A percentile compares a stretch with the other conserved stretches of the same genome.
phyloP scores from a whole-genome alignment of 2,888 invertebrate genomes.

The Palloptera scutellata region DNA sequence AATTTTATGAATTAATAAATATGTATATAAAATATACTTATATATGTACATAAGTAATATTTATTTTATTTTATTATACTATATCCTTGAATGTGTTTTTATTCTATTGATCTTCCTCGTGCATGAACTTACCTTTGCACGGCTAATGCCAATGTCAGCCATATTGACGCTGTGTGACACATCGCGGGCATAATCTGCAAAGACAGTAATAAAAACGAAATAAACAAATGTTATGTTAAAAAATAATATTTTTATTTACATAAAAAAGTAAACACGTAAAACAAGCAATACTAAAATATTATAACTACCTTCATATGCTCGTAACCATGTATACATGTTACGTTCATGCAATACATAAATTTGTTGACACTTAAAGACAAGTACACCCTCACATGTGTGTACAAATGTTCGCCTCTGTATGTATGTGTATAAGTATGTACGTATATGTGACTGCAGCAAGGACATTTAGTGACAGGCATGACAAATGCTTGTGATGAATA shows the following conservation, averaged over 20 bases:
- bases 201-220: constrained; percentile 30
- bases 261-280: not conserved
- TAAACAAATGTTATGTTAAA: constrained; percentile 6
- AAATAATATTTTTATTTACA: constrained; percentile 7
- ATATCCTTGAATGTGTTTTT: not conserved
- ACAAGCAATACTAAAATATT: not conserved
- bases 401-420: too few species aligned
- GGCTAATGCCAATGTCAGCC: constrained; percentile 90
- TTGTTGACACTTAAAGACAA: too few species aligned
- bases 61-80: not conserved
- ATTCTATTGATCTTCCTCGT: not conserved
- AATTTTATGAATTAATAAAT: constrained; percentile 7
- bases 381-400: too few species aligned
- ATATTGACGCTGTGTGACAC: constrained; percentile 94
- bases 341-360: too few species aligned
- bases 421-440: too few species aligned
- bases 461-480: too few species aligned
- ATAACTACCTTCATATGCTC: too few species aligned
- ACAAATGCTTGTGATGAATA: too few species aligned
- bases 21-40: too few species aligned
- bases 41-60: too few species aligned
- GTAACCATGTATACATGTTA: too few species aligned
- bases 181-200: constrained; percentile 75
- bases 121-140: constrained; percentile 73
- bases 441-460: too few species aligned